Evolutionary conservation across 2,113 vertebrate species (phyloP).

Genomic region (Gasterosteus nipponicus): DNA sequence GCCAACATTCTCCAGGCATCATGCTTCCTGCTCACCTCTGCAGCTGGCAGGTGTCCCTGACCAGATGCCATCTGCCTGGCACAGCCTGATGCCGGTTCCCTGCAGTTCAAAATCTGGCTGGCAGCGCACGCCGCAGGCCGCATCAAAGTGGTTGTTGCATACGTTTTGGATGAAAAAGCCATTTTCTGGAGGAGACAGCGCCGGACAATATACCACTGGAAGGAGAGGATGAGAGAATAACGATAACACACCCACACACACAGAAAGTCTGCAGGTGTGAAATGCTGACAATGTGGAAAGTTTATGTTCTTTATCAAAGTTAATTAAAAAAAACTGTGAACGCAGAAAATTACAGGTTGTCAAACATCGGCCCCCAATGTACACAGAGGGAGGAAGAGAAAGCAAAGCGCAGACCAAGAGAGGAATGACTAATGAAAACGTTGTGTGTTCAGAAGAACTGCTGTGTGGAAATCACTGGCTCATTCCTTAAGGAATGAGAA

Average conservation of each 20-base stretch:
- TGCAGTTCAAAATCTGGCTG: conserved; percentile 90
- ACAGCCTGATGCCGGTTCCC: conserved; percentile 91
- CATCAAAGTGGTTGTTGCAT: conserved; percentile 94
- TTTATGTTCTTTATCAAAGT: conserved; percentile 39
- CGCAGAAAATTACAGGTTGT: conserved; percentile 47
- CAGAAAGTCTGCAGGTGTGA: conserved; percentile 9
- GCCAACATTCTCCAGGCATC: neutral
- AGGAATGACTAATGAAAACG: conserved; percentile 38
- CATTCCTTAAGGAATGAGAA: conserved; percentile 6
- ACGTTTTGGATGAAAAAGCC: conserved; percentile 94
- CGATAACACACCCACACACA: neutral
- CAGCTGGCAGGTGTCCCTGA: conserved; percentile 88
- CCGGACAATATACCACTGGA: conserved; percentile 89
- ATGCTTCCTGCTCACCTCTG: conserved; percentile 81
- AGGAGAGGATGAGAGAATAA: neutral
- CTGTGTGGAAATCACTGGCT: conserved; percentile 35
- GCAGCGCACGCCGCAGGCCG: conserved; percentile 93
- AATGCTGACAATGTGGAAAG: conserved; percentile 16
- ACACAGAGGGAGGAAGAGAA: conserved; percentile 2
- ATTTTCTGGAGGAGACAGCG: conserved; percentile 88
- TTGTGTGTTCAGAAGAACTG: conserved; percentile 17
- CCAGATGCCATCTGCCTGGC: conserved; percentile 91
- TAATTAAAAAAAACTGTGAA: conserved; percentile 26
- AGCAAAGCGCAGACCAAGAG: neutral
- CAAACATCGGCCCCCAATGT: conserved; percentile 22